Evolutionary conservation across 2,888 invertebrate genomes (phyloP), one percentile per base, ranked within the genome.

Genomic region (Agriopis leucophaearia): DNA sequence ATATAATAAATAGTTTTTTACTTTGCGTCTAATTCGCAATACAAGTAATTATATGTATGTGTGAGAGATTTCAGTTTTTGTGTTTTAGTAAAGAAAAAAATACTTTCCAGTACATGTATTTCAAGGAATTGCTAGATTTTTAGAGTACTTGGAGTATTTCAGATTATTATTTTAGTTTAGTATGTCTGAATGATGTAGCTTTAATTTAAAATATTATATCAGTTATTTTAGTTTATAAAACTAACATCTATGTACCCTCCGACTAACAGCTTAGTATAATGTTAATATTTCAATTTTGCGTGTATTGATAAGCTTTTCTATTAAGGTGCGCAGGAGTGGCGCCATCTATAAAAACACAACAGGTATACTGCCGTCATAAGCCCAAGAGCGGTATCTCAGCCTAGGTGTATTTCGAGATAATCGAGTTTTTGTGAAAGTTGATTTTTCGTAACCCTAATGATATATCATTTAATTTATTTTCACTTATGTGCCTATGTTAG

Each of bases 171-270:
- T 8, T 44, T 50, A 27, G 18, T 67, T 61, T 77, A 77, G 75
- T 44, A 73, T 71, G 78, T 82, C 80, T 81, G 79, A 83, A 61
- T 69, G 68, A 55, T 64, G 68, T 82, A 82, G 81, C 80, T 83
- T 83, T 84, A 83, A 56, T 48, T 38, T 38, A 55, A 78, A 63
- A 54, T 15, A 8, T 18, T 54, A 16, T 38, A 16, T 47, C 51
- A 40, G 27, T 47, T 58, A 56, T 54, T n/a, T 52, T 64, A 57
- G 50, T 18, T 56, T 51, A 36, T 47, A 38, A 50, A 42, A 57
- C 15, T 45, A 56, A 15, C 40, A 44, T 15, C 27, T 13, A 8
- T 70, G 9, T 60, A 70, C 56, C 69, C 66, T 64, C 16, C 13
- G 57, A 72, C 62, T 72, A 72, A 72, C 66, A 55, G 18, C 12